Evolutionary conservation across 2,888 invertebrate genomes (phyloP), one percentile per base, ranked within the genome.

Genomic region (Encarsia formosa): DNA sequence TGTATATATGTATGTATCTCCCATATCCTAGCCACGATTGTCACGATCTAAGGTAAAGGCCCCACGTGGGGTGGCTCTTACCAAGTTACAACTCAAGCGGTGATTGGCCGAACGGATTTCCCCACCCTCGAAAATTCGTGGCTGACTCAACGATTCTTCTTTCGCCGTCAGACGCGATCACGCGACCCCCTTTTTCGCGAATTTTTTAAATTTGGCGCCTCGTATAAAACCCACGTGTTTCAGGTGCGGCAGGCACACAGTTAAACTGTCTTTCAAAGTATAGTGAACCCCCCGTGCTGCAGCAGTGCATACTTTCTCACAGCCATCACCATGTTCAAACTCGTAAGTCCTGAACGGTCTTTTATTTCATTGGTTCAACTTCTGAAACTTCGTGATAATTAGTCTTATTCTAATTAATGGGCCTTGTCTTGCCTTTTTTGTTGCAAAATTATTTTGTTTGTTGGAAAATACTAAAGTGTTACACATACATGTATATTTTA

Each of bases 311-410:
- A n/a, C n/a, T n/a, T n/a, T 19, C 15, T 16, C 11, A 16, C 24
- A 19, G 20, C 9, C 18, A 5, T 20, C 71, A 71, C 62, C 66
- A 73, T 73, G 73, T 73, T 71, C 72, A 73, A 73, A 68, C 62
- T 73, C 73, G 73, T 73, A 69, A 73, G 73, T 60, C 37, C n/a
- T 4, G 4, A 8, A 31, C 29, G 15, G 15, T 24, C 43, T 39
- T 20, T 11, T 1, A 23, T 41, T 13, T n/a, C 19, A 8, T 29
- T 22, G 5, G 18, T 8, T 6, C 31, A n/a, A n/a, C n/a, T n/a
- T n/a, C n/a, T n/a, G n/a, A n/a, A n/a, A n/a, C n/a, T n/a, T n/a
- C n/a, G n/a, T n/a, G n/a, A n/a, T n/a, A n/a, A n/a, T n/a, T n/a
- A n/a, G n/a, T 15, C 20, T 31, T 23, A 23, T 49, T 23, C 18